Evolutionary conservation across 2,888 invertebrate species (phyloP), one percentile per base, ranked within the genome.

Genomic region (Halocaridina rubra): DNA sequence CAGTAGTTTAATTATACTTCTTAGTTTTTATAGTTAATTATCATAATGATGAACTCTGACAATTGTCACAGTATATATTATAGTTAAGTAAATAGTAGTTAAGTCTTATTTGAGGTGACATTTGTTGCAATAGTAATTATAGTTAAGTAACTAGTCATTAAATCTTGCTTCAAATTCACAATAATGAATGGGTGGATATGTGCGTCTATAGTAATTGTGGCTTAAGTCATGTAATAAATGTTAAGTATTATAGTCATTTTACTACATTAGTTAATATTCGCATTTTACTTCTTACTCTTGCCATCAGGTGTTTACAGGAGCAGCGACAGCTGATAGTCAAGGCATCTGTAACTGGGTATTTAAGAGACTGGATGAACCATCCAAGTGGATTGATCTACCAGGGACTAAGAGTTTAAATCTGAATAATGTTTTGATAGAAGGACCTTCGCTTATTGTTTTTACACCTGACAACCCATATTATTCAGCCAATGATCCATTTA

Each of bases 381-480:
- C 93, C 1, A 91, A 93, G 0, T 94, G 96, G 93, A 91, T 95
- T 32, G 93, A 94, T 88, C 95, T 95, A 0, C 92, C 94, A 81
- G 95, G 95, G 90, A 92, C 92, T 67, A 96, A 96, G 91, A 93
- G 94, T 13, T 92, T 93, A 39, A 92, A 92, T 24, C 92, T 97
- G 72, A 94, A 95, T n/a, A 92, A 92, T 88, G 93, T 93, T 90
- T 91, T 95, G 10, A 93, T 93, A 89, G 93, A 93, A 53, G 94
- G 94, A 79, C 95, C 96, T 1, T 93, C 94, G 64, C 91, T 97
- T 57, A 92, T 97, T 88, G 91, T 96, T 80, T 96, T 96, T 89
- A 95, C 96, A 0, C 95, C 96, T 7, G 92, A 94, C 85, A 95
- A 95, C 91, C 94, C 95, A n/a, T 91, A 95, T 59, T 92, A 93